Conservation (phyloP, 1,140 invertebrate genomes). For the Mya arenaria region DNA sequence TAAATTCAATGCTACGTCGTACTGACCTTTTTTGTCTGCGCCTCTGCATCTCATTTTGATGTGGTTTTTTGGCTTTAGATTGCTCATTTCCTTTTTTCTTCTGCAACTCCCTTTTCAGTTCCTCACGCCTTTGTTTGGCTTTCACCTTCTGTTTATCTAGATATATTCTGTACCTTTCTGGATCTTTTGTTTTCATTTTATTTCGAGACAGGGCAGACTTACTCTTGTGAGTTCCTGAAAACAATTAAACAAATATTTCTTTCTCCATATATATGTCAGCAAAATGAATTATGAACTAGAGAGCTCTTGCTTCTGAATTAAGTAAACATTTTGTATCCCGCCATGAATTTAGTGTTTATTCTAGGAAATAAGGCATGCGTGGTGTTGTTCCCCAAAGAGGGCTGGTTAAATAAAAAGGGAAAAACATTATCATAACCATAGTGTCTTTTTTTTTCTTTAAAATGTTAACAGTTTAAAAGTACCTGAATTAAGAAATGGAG, state of each 20-base stretch:
- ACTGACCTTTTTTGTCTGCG: background rate
- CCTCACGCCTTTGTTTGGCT: background rate
- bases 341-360: too few species aligned
- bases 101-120: background rate
- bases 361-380: too few species aligned
- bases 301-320: too few species aligned
- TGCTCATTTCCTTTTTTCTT: background rate
- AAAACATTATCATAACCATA: too few species aligned
- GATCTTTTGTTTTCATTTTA: background rate
- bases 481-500: too few species aligned
- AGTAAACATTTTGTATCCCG: too few species aligned
- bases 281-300: too few species aligned
- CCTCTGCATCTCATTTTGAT: constrained; percentile 4
- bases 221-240: background rate
- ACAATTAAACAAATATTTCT: background rate
- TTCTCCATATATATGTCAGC: background rate
- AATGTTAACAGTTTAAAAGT: too few species aligned
- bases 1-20: background rate
- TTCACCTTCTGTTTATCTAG: background rate
- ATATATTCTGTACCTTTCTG: background rate
- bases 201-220: constrained; percentile 2
- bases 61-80: background rate
- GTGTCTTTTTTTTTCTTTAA: too few species aligned
- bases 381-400: too few species aligned
- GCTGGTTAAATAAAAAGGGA: too few species aligned